Percentiles rank a stretch among this genome's conserved stretches.
phyloP scores from a whole-genome alignment of 2,888 invertebrate genomes.

The Melanostoma scalare region DNA sequence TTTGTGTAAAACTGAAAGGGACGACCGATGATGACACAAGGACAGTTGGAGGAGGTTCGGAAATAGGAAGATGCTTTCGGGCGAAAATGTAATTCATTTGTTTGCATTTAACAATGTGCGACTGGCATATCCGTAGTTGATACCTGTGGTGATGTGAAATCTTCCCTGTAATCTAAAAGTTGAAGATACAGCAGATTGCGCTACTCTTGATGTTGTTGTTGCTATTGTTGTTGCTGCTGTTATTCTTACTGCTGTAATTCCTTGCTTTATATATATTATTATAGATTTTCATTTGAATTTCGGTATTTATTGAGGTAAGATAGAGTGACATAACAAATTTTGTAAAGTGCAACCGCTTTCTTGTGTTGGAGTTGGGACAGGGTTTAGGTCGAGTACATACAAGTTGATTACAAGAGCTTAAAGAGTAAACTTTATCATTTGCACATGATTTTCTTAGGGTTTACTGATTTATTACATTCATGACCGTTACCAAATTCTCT shows the following conservation, averaged over 20 bases:
- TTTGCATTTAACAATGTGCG: slow-evolving; percentile 23
- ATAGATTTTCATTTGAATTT: slow-evolving; percentile 33
- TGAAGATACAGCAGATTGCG: background rate
- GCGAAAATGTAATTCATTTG: slow-evolving; percentile 11
- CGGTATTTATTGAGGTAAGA: slow-evolving; percentile 30
- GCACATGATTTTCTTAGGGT: too few species aligned
- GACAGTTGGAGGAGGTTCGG: background rate
- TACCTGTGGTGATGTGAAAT: slow-evolving; percentile 57
- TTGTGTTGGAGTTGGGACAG: background rate
- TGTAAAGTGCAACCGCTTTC: slow-evolving; percentile 4
- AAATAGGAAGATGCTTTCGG: background rate
- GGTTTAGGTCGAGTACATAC: too few species aligned
- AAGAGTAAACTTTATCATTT: too few species aligned
- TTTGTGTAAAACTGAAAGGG: slow-evolving; percentile 36
- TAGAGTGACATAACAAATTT: slow-evolving; percentile 41
- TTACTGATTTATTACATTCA: too few species aligned
- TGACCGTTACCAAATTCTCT: too few species aligned
- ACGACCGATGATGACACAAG: slow-evolving; percentile 8
- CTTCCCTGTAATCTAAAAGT: slow-evolving; percentile 41
- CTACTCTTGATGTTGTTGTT: slow-evolving; percentile 11
- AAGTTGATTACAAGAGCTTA: too few species aligned
- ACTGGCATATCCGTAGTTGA: slow-evolving; percentile 17
- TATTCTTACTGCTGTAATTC: background rate
- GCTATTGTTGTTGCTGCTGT: slow-evolving; percentile 36
- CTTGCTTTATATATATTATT: slow-evolving; percentile 30